A percentile compares a stretch with the other conserved stretches of the same genome.
These are phyloP conservation scores for Drosophila jambulina DNA, from an alignment of 1,140 invertebrate genomes.

Conservation along the genomic window DNA sequence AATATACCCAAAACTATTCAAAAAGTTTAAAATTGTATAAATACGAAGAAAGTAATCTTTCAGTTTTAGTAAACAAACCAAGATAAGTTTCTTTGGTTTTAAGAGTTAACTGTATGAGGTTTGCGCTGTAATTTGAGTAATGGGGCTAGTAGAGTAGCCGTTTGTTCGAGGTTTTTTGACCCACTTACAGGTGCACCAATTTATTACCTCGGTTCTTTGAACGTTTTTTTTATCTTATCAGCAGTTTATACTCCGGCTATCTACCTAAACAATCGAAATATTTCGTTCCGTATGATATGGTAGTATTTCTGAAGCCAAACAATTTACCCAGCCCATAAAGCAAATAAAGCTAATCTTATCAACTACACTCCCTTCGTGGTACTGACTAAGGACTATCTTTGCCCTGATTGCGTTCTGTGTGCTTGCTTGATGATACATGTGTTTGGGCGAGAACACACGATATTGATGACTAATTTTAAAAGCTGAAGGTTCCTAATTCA, in stretches of 20 bases:
- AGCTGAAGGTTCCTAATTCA: background rate
- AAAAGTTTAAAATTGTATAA: background rate
- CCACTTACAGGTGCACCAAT: constrained; percentile 62
- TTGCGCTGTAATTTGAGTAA: background rate
- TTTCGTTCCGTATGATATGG: constrained; percentile 22
- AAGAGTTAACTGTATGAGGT: background rate
- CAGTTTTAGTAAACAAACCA: too few relatives aligned
- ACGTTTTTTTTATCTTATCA: constrained; percentile 64
- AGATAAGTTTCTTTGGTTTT: background rate
- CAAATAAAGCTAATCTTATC: constrained; percentile 48
- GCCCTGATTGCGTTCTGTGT: constrained; percentile 12
- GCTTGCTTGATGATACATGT: background rate
- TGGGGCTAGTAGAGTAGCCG: background rate
- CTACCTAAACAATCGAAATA: constrained; percentile 31
- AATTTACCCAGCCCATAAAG: constrained; percentile 36
- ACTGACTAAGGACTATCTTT: constrained; percentile 7
- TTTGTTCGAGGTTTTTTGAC: constrained; percentile 6
- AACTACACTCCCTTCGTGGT: constrained; percentile 28
- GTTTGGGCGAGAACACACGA: background rate
- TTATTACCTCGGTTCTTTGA: constrained; percentile 32
- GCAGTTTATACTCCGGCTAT: constrained; percentile 36
- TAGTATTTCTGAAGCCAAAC: constrained; percentile 14
- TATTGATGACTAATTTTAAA: constrained; percentile 23
- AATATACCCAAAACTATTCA: background rate
- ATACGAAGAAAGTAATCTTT: background rate